A percentile compares a stretch with the other conserved stretches of the same genome.
These are phyloP conservation scores for Cydia strobilella DNA, from an alignment of 1,140 invertebrate genomes.

Conservation along the genomic window DNA sequence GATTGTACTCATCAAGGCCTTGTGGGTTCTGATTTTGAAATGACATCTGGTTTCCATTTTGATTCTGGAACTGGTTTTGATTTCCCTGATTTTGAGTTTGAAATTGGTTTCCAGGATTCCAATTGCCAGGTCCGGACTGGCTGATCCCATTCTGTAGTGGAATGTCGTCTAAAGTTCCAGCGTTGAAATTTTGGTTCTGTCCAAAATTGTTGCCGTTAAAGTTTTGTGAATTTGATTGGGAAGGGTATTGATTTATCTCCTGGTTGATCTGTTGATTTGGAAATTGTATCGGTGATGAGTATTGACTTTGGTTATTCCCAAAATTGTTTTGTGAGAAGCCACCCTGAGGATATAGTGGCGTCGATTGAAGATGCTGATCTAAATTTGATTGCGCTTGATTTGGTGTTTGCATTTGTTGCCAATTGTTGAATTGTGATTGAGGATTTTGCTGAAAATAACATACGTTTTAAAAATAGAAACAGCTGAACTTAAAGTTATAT, in stretches of 20 bases:
- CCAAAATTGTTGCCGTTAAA: constrained; percentile 4
- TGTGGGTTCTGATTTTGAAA: not conserved
- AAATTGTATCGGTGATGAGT: not conserved
- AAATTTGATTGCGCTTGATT: not conserved
- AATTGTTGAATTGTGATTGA: constrained; percentile 8
- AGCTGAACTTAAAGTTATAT: no score
- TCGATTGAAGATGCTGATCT: not conserved
- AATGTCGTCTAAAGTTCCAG: constrained; percentile 23
- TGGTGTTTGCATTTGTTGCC: constrained; percentile 20
- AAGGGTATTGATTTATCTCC: not conserved
- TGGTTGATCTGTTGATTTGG: constrained; percentile 6
- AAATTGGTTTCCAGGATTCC: constrained; percentile 7
- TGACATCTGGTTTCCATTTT: constrained; percentile 10
- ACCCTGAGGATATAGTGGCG: not conserved
- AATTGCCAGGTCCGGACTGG: not conserved
- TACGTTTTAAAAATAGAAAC: not conserved
- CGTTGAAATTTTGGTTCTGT: constrained; percentile 6
- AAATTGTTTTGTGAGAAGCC: not conserved
- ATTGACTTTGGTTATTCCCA: not conserved
- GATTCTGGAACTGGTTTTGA: not conserved
- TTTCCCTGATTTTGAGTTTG: constrained; percentile 12
- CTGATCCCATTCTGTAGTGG: not conserved
- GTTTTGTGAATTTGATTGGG: constrained; percentile 8
- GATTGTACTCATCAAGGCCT: not conserved
- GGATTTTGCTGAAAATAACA: constrained; percentile 10